Percentiles rank a stretch among this genome's conserved stretches.
Conservation (phyloP, 1,140 invertebrate genomes). For the Drosophila hydei region DNA sequence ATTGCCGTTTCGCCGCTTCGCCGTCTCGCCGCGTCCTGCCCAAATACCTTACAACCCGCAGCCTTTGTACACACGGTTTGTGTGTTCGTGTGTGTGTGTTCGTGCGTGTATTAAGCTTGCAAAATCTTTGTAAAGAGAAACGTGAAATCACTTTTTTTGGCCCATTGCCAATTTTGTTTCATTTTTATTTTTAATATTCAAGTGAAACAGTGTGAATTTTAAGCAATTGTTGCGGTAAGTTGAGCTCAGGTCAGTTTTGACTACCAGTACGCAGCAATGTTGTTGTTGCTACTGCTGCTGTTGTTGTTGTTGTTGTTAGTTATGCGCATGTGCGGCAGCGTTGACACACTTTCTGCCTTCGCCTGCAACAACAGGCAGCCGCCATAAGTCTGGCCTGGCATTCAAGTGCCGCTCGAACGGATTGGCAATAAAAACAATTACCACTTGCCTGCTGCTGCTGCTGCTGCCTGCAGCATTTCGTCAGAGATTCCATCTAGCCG, state of each 20-base stretch:
- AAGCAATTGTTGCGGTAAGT: constrained; percentile 65
- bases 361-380: constrained; percentile 48
- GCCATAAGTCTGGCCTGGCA: constrained; percentile 36
- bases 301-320: constrained; percentile 47
- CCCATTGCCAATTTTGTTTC: constrained; percentile 33
- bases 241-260: constrained; percentile 45
- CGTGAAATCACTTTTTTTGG: constrained; percentile 53
- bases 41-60: constrained; percentile 4
- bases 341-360: constrained; percentile 76
- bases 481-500: constrained; percentile 48
- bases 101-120: constrained; percentile 39
- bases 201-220: constrained; percentile 38
- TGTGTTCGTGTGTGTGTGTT: constrained; percentile 3
- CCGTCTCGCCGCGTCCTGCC: constrained; percentile 57
- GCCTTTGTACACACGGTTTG: constrained; percentile 23
- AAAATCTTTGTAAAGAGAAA: constrained; percentile 60
- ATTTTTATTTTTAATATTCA: constrained; percentile 37
- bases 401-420: constrained; percentile 47
- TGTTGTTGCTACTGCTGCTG: constrained; percentile 18
- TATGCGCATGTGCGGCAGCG: constrained; percentile 71
- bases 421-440: constrained; percentile 80
- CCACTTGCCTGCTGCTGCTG: constrained; percentile 50
- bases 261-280: constrained; percentile 6
- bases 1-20: not conserved
- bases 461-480: constrained; percentile 62